Base-by-base conservation (phyloP, 2,113 vertebrate species). In the Pipa parva region DNA sequence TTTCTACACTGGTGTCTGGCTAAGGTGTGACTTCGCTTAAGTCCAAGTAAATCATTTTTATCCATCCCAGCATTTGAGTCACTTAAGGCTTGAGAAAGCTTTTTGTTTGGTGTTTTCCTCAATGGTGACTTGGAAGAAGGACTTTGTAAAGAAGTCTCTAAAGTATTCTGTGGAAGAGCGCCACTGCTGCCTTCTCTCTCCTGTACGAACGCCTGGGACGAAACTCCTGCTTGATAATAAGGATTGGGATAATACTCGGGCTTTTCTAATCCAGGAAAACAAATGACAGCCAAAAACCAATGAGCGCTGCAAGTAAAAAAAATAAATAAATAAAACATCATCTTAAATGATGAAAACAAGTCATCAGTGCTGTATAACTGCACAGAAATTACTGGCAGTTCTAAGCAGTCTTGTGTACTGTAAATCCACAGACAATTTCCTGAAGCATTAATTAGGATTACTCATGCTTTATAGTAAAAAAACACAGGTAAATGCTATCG, bases 281-380 rank as follows among this genome's bases (percentile, higher is more conserved):
- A 98, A 82, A 99, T 96, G 73, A 99, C 91, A 28, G 97, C 97
- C 79, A 99, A 82, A 89, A 97, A 99, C 97, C 97, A 99, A 79
- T 99, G 97, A 70, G 97, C 94, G 31, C 97, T 99, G 83, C 54
- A 86, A 85, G 76, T 49, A 22, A 46, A 63, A 64, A 67, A 36
- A 77, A 33, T n/a, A n/a, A n/a, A n/a, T n/a, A n/a, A n/a, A n/a
- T n/a, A n/a, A n/a, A n/a, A n/a, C n/a, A n/a, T n/a, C n/a, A n/a
- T n/a, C n/a, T n/a, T n/a, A n/a, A n/a, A n/a, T n/a, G n/a, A n/a
- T n/a, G n/a, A n/a, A n/a, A n/a, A n/a, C n/a, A n/a, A n/a, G n/a
- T n/a, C n/a, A n/a, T n/a, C n/a, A n/a, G n/a, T n/a, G n/a, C n/a
- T n/a, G n/a, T n/a, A n/a, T n/a, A n/a, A n/a, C n/a, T n/a, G n/a